Evolutionary conservation across 1,140 invertebrate species (phyloP), one percentile per base, ranked within the genome.

Genomic region (Cotesia vestalis): DNA sequence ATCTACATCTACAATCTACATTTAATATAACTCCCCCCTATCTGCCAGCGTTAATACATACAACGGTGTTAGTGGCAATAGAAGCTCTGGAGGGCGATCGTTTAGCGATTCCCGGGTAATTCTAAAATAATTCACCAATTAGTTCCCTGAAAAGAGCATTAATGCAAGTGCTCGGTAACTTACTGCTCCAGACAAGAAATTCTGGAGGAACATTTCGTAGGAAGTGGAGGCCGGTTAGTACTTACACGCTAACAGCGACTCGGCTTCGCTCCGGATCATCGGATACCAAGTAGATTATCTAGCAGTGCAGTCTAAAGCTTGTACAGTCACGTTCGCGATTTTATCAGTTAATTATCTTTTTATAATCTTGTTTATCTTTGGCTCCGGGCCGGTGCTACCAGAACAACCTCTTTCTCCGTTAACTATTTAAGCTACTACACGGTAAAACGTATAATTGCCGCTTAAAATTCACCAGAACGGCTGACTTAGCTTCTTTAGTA

Each of bases 311-410:
- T 17, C 1, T 60, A 20, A 11, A 36, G 46, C 63, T 59, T 62
- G 61, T 64, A 70, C 61, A 52, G 80, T 79, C 76, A 79, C 78
- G 80, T 80, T 76, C 72, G 27, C 46, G 59, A 64, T 71, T 68
- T 46, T 53, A 67, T 67, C 66, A 55, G 66, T 67, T 67, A 67
- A 67, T 75, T 76, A 77, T 79, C 80, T 81, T 81, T 82, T 81
- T 80, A 82, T 81, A 78, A 80, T 81, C 80, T 80, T 81, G 79
- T 82, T 82, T 82, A 82, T 80, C 81, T 80, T 79, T 60, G 68
- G 67, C 63, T 14, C 62, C 59, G 14, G 46, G 40, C n/a, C 40
- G 59, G 20, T 66, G 34, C 14, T 55, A 12, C 17, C 17, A 27
- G 34, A 46, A 59, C 60, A 71, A 51, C 53, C 60, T 38, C 20